A percentile compares a stretch with the other conserved stretches of the same genome.
Conservation (phyloP, 2,797 vertebrate genomes). For the Gambelia wislizenii region DNA sequence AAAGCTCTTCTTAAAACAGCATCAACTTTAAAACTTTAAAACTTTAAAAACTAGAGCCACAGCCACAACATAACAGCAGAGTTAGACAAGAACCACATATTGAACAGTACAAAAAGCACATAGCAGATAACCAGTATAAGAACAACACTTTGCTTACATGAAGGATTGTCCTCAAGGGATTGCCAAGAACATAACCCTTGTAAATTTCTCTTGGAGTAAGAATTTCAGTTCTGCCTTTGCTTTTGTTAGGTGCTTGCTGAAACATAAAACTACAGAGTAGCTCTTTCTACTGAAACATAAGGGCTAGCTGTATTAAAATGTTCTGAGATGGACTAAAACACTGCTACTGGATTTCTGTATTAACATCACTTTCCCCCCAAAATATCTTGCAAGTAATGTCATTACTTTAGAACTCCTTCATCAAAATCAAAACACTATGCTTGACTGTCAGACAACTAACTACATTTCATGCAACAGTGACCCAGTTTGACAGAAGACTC, state of each 20-base stretch:
- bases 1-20: conserved; percentile 88
- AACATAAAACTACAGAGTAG: conserved; percentile 71
- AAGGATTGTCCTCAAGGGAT: conserved; percentile 92
- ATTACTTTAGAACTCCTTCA: conserved; percentile 78
- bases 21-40: conserved; percentile 86
- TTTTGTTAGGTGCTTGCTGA: conserved; percentile 70
- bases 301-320: conserved; percentile 81
- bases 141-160: conserved; percentile 85
- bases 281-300: conserved; percentile 69
- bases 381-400: conserved; percentile 75
- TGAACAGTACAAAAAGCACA: conserved; percentile 91
- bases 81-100: conserved; percentile 86
- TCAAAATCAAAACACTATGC: conserved; percentile 75
- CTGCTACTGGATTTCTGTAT: conserved; percentile 70
- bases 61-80: conserved; percentile 88
- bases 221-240: conserved; percentile 77
- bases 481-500: conserved; percentile 82
- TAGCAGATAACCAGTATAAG: conserved; percentile 80
- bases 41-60: conserved; percentile 88
- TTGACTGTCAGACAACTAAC: conserved; percentile 77
- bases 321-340: conserved; percentile 79
- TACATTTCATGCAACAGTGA: conserved; percentile 82
- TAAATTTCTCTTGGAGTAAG: conserved; percentile 81
- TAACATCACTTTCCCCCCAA: conserved; percentile 55
- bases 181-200: conserved; percentile 75